Evolutionary conservation across 2,113 vertebrate species (phyloP).

Genomic region (Puffinus mauretanicus): DNA sequence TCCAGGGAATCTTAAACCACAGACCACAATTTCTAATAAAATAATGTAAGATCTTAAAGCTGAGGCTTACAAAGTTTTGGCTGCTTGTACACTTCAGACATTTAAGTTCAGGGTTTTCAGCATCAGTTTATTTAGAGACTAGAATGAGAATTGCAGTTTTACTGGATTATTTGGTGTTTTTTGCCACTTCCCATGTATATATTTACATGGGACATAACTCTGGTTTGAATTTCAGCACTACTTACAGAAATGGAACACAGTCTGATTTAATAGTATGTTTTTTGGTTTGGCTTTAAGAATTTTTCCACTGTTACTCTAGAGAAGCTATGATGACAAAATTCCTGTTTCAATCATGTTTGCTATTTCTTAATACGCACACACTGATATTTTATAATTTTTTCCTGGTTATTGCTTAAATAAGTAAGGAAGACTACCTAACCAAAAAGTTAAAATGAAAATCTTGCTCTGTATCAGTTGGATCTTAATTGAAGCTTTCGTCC

Average conservation of each 20-base stretch:
- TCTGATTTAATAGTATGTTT: not conserved
- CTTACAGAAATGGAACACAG: not conserved
- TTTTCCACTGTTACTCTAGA: not conserved
- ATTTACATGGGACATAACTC: not conserved
- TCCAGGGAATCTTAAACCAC: not conserved
- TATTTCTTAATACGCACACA: not conserved
- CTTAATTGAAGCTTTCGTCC: not conserved
- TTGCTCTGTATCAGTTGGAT: not conserved
- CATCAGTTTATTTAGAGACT: not conserved
- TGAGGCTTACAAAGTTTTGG: not conserved
- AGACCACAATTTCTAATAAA: not conserved
- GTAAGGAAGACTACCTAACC: not conserved
- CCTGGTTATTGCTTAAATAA: not conserved
- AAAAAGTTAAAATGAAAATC: not conserved
- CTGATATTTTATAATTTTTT: not conserved
- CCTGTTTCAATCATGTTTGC: not conserved
- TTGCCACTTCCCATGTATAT: not conserved
- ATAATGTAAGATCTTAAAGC: not conserved
- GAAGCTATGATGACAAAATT: not conserved
- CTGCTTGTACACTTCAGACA: not conserved
- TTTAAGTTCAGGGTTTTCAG: not conserved
- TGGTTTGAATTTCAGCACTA: not conserved
- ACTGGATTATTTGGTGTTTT: not conserved
- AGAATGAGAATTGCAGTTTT: not conserved
- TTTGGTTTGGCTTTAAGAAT: not conserved